phyloP scores from a whole-genome alignment of 2,888 invertebrate genomes.

The Orthosia cruda region DNA sequence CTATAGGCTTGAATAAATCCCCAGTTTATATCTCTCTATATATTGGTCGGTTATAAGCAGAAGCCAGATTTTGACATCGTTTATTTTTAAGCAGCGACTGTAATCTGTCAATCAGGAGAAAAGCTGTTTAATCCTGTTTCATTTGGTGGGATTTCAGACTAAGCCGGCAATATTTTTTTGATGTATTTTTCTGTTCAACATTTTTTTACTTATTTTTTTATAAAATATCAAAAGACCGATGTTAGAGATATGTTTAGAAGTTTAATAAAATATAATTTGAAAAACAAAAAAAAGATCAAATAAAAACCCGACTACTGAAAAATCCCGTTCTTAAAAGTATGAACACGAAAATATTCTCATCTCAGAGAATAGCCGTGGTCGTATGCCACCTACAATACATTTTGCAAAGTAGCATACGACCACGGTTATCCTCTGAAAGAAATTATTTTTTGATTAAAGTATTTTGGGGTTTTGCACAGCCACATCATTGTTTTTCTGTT shows the following conservation, averaged over 20 bases:
- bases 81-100: constrained; percentile 15
- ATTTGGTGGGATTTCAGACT: background rate
- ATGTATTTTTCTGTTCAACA: background rate
- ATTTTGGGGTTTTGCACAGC: no score
- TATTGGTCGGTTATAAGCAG: no score
- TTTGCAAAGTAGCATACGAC: no score
- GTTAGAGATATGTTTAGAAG: background rate
- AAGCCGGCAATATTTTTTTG: background rate
- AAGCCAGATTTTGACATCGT: constrained; percentile 3
- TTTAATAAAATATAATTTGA: background rate
- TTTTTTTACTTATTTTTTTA: background rate
- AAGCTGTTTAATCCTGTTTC: constrained; percentile 13
- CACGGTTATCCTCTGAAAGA: no score
- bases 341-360: no score
- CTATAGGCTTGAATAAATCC: background rate
- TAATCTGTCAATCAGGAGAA: constrained; percentile 6
- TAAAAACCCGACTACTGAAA: no score
- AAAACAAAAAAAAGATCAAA: no score
- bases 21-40: background rate
- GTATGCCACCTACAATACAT: no score
- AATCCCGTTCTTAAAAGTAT: no score
- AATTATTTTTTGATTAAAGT: no score
- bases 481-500: no score
- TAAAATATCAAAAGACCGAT: background rate
- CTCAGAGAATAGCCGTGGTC: no score